Evolutionary conservation across 2,888 invertebrate species (phyloP).

Genomic region (Cerceris ruficornis): DNA sequence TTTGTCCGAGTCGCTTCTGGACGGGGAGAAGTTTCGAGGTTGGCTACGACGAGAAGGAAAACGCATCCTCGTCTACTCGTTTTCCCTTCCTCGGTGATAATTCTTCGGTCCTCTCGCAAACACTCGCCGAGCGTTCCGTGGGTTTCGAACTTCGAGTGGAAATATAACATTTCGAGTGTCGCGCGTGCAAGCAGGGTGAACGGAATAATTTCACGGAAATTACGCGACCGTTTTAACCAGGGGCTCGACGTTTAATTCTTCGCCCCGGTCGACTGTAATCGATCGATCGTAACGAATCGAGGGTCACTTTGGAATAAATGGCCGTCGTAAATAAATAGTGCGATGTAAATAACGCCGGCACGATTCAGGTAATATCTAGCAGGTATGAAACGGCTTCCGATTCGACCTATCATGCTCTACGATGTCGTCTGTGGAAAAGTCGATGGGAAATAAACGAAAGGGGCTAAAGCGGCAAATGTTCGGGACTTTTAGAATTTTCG

Average conservation of each 20-base stretch:
- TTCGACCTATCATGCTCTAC: no score
- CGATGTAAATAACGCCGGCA: no score
- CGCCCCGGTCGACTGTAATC: conserved; percentile 19
- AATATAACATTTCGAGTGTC: conserved; percentile 55
- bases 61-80: neutral
- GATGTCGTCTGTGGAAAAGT: no score
- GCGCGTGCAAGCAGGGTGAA: conserved; percentile 34
- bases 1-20: conserved; percentile 56
- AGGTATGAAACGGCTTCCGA: no score
- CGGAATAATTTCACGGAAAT: conserved; percentile 54
- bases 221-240: conserved; percentile 43
- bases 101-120: conserved; percentile 47
- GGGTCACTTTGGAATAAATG: no score
- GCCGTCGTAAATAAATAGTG: no score
- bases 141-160: conserved; percentile 51
- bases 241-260: conserved; percentile 32
- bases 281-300: conserved; percentile 10
- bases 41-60: conserved; percentile 32
- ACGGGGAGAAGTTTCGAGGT: conserved; percentile 50
- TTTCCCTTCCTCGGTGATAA: conserved; percentile 34
- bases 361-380: no score
- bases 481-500: no score
- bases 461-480: no score
- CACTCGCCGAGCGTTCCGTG: conserved; percentile 17
- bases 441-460: no score